Evolutionary conservation across 35 echinoderm and acorn worm genomes (phyloP), one percentile per base, ranked within the genome.

Genomic region (Patiria miniata): DNA sequence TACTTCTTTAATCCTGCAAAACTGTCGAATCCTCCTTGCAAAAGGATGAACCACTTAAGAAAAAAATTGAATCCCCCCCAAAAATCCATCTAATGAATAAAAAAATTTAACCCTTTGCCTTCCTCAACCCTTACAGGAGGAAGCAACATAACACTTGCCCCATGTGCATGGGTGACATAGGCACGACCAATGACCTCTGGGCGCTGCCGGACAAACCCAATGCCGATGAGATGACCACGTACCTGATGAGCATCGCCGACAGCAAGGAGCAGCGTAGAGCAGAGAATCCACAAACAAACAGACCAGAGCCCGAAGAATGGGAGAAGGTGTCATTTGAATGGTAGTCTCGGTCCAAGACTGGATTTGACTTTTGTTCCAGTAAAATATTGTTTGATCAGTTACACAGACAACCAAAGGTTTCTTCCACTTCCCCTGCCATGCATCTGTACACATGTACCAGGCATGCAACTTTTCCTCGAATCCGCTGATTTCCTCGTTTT

Each of bases 151-250:
- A 84, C 32, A 84, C 82, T 18, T 84, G 82, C 59, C 82, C 82
- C 21, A 54, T 84, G 55, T 84, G 82, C 36, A 84, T 84, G 82
- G 82, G 53, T 15, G 82, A 84, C 53, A 84, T 84, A n/a, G 82
- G 82, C 32, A 58, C 51, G 17, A 60, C 21, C 3, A 84, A 39
- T 8, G 82, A 84, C 55, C 21, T 84, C 8, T 84, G 82, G 82
- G 53, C 82, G 2, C 38, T 84, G 3, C 82, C 82, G 15, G 82
- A 84, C 7, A 84, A 84, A 40, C 82, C 82, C 28, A 21, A 34
- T 8, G 55, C 82, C 12, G 82, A 84, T 18, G 82, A 84, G 37
- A 84, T 84, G 82, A 58, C 82, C 12, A 37, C 82, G 6, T 84
- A 84, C n/a, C 82, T 84, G 21, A 84, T 84, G 82, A 39, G 82